A percentile compares a stretch with the other conserved stretches of the same genome.
phyloP scores from a whole-genome alignment of 2,797 vertebrate species.

The Eulemur mongoz region DNA sequence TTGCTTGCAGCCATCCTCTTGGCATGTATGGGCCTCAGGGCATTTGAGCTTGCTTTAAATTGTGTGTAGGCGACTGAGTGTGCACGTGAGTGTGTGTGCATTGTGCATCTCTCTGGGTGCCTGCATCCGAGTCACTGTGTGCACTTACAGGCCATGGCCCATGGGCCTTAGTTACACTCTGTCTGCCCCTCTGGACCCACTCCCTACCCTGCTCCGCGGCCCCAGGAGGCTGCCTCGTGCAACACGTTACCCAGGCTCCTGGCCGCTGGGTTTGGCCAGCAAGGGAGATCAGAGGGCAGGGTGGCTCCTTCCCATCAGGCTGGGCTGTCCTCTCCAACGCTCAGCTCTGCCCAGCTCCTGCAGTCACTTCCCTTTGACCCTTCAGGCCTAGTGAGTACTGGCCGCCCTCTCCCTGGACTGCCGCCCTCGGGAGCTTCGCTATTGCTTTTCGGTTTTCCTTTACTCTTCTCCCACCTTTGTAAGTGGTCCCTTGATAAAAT shows the following conservation, averaged over 20 bases:
- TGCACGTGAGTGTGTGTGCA: not conserved
- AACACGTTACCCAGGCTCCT: not conserved
- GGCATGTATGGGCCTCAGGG: not conserved
- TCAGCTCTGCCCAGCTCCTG: not conserved
- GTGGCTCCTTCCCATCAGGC: not conserved
- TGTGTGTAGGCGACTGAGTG: not conserved
- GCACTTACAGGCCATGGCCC: rapidly evolving
- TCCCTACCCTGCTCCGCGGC: conserved; percentile 82
- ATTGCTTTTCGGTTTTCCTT: not conserved
- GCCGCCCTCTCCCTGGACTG: not conserved
- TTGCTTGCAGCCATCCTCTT: not conserved
- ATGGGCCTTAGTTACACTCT: conserved; percentile 8
- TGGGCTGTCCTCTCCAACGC: not conserved
- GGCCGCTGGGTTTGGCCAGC: not conserved
- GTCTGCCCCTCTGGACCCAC: not conserved
- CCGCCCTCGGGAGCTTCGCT: not conserved
- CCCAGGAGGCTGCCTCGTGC: conserved; percentile 65
- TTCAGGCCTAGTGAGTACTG: not conserved
- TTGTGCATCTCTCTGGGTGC: not conserved
- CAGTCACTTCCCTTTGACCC: not conserved
- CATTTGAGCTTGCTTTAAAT: not conserved
- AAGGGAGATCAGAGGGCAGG: not conserved
- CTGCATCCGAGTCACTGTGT: not conserved
- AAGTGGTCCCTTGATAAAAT: not conserved
- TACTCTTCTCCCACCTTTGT: not conserved